These are phyloP conservation scores for Harpagifer antarcticus DNA, from an alignment of 2,797 vertebrate genomes.

Conservation along the genomic window DNA sequence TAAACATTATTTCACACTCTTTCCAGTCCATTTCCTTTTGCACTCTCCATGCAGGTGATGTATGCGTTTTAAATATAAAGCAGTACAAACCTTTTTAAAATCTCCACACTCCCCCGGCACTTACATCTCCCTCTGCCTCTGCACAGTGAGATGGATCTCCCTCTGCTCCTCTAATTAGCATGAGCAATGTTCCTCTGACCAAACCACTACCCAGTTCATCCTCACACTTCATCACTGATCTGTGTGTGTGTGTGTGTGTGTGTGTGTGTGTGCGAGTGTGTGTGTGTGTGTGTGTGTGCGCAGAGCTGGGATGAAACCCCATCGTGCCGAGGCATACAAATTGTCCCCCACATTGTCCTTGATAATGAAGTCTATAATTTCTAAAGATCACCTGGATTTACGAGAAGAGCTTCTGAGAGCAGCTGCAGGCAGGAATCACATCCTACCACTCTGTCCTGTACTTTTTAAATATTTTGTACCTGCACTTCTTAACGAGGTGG, in stretches of 20 bases:
- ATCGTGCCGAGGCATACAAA: constrained; percentile 54
- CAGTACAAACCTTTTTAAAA: constrained; percentile 69
- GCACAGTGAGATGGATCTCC: constrained; percentile 71
- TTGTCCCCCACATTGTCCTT: constrained; percentile 59
- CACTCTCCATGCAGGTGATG: constrained; percentile 29
- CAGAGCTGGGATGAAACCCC: constrained; percentile 41
- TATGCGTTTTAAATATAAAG: constrained; percentile 55
- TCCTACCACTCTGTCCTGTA: constrained; percentile 26
- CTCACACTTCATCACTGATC: constrained; percentile 64
- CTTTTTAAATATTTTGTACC: not conserved
- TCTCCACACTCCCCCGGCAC: constrained; percentile 51
- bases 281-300: constrained; percentile 11
- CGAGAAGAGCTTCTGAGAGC: constrained; percentile 62
- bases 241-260: constrained; percentile 29
- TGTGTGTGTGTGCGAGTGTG: constrained; percentile 29
- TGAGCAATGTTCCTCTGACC: constrained; percentile 80
- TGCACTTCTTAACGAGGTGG: constrained; percentile 28
- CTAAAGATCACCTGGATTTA: constrained; percentile 67
- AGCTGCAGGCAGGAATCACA: constrained; percentile 34
- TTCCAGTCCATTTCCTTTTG: constrained; percentile 31
- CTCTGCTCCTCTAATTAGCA: constrained; percentile 78
- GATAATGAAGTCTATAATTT: constrained; percentile 75
- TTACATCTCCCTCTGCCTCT: constrained; percentile 48
- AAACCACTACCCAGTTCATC: constrained; percentile 72
- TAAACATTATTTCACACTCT: constrained; percentile 12